Base-by-base conservation (phyloP, 2,113 vertebrate genomes). In the Otis tarda region DNA sequence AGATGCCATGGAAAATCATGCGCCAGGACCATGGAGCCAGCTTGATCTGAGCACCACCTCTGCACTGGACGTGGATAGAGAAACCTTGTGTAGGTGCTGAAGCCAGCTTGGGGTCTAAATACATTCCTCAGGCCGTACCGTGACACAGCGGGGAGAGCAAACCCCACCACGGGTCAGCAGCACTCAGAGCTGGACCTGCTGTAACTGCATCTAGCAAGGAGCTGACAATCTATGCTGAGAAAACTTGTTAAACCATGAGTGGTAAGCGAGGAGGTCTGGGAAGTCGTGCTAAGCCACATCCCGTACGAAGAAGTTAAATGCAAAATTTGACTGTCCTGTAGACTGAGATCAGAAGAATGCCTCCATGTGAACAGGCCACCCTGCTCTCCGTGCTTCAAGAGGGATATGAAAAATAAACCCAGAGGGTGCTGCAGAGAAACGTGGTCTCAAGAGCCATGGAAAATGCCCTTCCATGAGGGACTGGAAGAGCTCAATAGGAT, bases 91-190 rank as follows among this genome's bases (percentile, higher is more conserved):
- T 2, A 0, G 2, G 11, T 43, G 21, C 63, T 83, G 47, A 57
- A 39, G 28, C 19, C 82, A 90, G 16, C 12, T 1, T 27, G 17
- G 41, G 78, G 8, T 60, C 49, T 74, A 20, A 61, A 31, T 49
- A 2, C 0, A 1, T 65, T 56, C 43, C 59, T 96, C 2, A 10
- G 25, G 49, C 73, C 11, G 35, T 45, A 45, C 43, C 2, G 0
- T 56, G 69, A 47, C n/a, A 9, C 2, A 12, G 64, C 41, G 20
- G 39, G 25, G 6, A 27, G 24, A 63, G 53, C 43, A 47, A 19
- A 64, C 10, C 45, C 28, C 61, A 33, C 37, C 31, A 10, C 0
- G 5, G 41, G 47, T 61, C 55, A 75, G 52, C 52, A 70, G 43
- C 2, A 7, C 33, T 49, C 49, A 56, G 61, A 30, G 55, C 22